phyloP scores from a whole-genome alignment of 2,888 invertebrate species.

The Nomada fabriciana region DNA sequence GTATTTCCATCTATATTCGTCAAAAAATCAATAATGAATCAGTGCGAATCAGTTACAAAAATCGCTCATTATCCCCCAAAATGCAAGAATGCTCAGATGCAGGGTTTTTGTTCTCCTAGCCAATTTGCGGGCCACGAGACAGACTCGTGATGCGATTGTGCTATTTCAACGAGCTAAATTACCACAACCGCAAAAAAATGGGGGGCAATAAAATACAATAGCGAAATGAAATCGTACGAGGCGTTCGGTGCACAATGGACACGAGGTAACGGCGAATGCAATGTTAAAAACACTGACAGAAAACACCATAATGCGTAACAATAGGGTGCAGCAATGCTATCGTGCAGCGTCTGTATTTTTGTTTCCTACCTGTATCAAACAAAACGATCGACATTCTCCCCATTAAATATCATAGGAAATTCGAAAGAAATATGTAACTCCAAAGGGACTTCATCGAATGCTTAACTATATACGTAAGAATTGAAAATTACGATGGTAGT shows the following conservation, averaged over 20 bases:
- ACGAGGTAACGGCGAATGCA: neutral
- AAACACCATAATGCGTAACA: neutral
- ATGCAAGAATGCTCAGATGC: neutral
- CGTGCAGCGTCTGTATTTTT: neutral
- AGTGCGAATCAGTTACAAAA: neutral
- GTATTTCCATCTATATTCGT: too few relatives aligned
- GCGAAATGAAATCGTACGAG: neutral
- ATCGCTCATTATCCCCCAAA: neutral
- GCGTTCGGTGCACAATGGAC: neutral
- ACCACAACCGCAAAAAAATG: neutral
- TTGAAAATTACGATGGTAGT: neutral
- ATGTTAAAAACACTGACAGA: slow-evolving; percentile 5
- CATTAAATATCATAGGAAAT: neutral
- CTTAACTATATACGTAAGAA: neutral
- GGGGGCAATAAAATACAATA: neutral
- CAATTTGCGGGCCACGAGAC: neutral
- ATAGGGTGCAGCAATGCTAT: neutral
- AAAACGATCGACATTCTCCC: slow-evolving; percentile 1
- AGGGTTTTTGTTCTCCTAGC: neutral
- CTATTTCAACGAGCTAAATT: neutral
- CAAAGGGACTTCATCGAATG: neutral
- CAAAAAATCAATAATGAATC: too few relatives aligned
- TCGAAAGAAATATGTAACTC: neutral
- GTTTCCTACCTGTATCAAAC: neutral
- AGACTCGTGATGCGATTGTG: neutral